Evolutionary conservation across 2,113 vertebrate genomes (phyloP).

Genomic region (Orthonyx spaldingii): DNA sequence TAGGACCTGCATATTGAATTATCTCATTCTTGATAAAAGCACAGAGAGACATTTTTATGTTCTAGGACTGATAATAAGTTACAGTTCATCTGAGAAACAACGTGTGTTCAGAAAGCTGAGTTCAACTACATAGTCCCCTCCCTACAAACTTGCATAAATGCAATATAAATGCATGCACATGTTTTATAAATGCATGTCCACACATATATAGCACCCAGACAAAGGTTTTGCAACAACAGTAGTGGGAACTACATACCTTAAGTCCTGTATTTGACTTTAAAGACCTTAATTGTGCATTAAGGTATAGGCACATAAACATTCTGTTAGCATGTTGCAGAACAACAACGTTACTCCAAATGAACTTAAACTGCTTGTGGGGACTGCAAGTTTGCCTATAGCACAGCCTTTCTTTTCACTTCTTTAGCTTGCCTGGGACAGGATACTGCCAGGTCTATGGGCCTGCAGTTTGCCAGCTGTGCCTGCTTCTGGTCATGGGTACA

Average conservation of each 20-base stretch:
- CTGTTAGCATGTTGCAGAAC: background rate
- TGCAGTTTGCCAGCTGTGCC: background rate
- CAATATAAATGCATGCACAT: background rate
- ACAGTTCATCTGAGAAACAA: background rate
- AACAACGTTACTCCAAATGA: accelerated
- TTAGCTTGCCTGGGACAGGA: background rate
- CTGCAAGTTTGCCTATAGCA: background rate
- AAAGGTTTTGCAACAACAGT: background rate
- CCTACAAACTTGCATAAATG: background rate
- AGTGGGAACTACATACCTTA: background rate
- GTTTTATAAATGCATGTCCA: background rate
- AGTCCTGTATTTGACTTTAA: background rate
- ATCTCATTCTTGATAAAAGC: background rate
- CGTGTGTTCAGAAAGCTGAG: background rate
- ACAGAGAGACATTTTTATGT: background rate
- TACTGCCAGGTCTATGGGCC: background rate
- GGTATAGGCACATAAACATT: background rate
- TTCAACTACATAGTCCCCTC: background rate
- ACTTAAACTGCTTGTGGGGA: background rate
- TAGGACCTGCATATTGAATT: background rate
- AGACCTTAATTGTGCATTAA: background rate
- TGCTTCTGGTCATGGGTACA: background rate
- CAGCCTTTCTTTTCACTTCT: background rate
- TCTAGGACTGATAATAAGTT: background rate
- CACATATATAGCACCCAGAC: background rate